Percentiles rank a stretch among this genome's conserved stretches.
Conservation (phyloP, 30 jellyfish, hydroid and myxozoan species). For the Hydra vulgaris region DNA sequence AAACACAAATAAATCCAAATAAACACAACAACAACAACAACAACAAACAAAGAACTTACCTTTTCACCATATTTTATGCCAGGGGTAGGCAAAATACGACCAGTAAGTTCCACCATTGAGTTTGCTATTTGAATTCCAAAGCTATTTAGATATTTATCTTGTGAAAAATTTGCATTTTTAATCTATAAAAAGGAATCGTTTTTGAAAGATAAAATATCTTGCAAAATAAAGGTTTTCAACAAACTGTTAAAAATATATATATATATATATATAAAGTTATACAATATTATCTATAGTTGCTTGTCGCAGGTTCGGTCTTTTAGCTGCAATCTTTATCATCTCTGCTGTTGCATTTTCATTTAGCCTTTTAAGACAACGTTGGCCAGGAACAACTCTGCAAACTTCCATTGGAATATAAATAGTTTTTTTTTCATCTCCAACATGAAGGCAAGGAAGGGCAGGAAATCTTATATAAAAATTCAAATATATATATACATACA, state of each 20-base stretch:
- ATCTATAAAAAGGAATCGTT: conserved; percentile 45
- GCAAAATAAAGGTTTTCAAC: no score
- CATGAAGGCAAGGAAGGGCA: conserved; percentile 76
- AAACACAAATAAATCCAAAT: neutral
- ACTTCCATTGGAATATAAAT: conserved; percentile 82
- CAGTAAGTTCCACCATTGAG: conserved; percentile 46
- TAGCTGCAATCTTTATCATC: conserved; percentile 60
- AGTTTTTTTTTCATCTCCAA: conserved; percentile 43
- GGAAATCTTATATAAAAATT: conserved; percentile 46
- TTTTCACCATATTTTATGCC: conserved; percentile 21
- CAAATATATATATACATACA: neutral
- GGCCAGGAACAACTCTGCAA: conserved; percentile 77
- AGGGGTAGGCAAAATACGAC: conserved; percentile 67
- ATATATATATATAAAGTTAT: no score
- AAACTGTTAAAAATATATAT: no score
- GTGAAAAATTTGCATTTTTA: conserved; percentile 33
- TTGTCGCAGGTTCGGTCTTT: conserved; percentile 41
- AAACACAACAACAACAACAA: no score
- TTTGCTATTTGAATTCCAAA: conserved; percentile 57
- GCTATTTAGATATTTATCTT: conserved; percentile 42
- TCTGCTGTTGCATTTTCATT: conserved; percentile 46
- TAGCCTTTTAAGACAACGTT: conserved; percentile 60
- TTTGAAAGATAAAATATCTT: no score
- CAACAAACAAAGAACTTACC: no score
- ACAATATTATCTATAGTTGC: conserved; percentile 41